A percentile compares a stretch with the other conserved stretches of the same genome.
Evolutionary conservation across 2,113 vertebrate species (phyloP).

Genomic region (Microtus montanus): DNA sequence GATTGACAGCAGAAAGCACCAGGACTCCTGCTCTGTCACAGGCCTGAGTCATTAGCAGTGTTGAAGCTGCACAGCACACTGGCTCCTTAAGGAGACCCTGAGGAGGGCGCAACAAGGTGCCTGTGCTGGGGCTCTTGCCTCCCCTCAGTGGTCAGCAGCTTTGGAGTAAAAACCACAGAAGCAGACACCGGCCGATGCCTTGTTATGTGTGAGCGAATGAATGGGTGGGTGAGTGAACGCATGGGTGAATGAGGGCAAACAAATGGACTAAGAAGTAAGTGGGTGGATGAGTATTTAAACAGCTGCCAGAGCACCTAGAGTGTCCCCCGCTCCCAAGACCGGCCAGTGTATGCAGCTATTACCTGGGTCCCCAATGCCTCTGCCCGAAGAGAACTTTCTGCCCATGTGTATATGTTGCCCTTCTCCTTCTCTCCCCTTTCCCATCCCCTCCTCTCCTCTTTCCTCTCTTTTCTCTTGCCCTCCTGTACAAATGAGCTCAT

Average conservation of each 20-base stretch:
- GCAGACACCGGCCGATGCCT: fast-evolving
- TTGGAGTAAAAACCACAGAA: fast-evolving
- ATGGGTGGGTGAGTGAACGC: not conserved
- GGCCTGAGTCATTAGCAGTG: not conserved
- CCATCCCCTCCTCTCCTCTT: not conserved
- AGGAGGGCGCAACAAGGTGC: fast-evolving
- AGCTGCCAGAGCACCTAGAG: too few relatives aligned
- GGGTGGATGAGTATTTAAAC: not conserved
- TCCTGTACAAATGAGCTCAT: not conserved
- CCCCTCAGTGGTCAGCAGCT: fast-evolving
- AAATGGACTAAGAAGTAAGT: too few relatives aligned
- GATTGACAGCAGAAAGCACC: not conserved
- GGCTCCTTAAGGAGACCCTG: not conserved
- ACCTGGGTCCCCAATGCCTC: not conserved
- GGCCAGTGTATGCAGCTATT: not conserved
- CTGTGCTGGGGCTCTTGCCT: fast-evolving
- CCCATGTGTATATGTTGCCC: not conserved
- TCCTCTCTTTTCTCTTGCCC: not conserved
- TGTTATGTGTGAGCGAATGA: not conserved
- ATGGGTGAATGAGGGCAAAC: not conserved
- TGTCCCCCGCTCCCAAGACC: not conserved
- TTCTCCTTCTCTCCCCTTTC: too few relatives aligned
- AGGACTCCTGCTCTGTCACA: not conserved
- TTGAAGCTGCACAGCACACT: not conserved
- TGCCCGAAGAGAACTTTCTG: not conserved